Percentiles rank a stretch among this genome's conserved stretches.
phyloP scores from a whole-genome alignment of 2,797 vertebrate species.

The Micromesistius poutassou region DNA sequence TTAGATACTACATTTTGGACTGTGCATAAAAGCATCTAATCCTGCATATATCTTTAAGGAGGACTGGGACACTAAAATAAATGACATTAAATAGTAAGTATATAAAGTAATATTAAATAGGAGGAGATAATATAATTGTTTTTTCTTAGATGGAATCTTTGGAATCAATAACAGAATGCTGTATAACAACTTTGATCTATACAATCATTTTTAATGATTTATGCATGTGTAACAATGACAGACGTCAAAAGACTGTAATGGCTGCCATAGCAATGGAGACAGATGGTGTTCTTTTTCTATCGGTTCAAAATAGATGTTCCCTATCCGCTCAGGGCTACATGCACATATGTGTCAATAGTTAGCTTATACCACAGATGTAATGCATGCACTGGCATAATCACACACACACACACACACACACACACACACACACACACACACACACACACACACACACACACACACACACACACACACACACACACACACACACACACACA shows the following conservation, averaged over 20 bases:
- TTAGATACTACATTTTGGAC: neutral
- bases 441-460: constrained; percentile 13
- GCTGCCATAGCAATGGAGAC: neutral
- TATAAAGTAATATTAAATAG: too few relatives aligned
- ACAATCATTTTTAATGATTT: neutral
- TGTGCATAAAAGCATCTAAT: neutral
- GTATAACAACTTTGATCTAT: neutral
- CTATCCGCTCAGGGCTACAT: neutral
- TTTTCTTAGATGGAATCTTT: neutral
- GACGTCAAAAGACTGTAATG: neutral
- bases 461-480: too few relatives aligned
- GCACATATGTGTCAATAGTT: neutral
- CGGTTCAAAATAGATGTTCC: neutral
- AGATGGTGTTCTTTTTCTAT: neutral
- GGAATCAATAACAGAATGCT: neutral
- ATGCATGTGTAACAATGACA: neutral
- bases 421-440: constrained; percentile 13
- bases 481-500: too few relatives aligned
- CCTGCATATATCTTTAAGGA: neutral
- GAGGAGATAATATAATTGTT: neutral
- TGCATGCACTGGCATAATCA: neutral
- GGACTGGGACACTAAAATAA: neutral
- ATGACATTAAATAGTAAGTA: neutral
- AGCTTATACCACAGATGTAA: neutral
- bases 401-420: neutral